A percentile compares a stretch with the other conserved stretches of the same genome.
These are phyloP conservation scores for Abscondita cerata DNA, from an alignment of 2,888 invertebrate species.

Conservation along the genomic window DNA sequence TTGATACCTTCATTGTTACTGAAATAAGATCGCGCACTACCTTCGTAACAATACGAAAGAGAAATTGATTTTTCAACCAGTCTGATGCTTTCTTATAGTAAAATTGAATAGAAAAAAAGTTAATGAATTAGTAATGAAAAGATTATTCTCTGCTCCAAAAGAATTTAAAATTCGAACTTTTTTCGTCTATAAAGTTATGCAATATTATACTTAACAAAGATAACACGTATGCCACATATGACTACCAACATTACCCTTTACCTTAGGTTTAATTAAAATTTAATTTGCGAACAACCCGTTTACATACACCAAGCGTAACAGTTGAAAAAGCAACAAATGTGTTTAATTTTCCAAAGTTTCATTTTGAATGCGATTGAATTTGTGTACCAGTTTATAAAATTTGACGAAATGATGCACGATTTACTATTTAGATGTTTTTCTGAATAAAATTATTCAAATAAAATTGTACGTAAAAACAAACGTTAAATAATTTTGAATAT, in stretches of 20 bases:
- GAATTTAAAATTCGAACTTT: too few relatives aligned
- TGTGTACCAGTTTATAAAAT: too few relatives aligned
- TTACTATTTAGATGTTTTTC: too few relatives aligned
- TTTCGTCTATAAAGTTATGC: too few relatives aligned
- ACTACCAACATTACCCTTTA: not conserved
- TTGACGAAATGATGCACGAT: too few relatives aligned
- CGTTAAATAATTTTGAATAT: too few relatives aligned
- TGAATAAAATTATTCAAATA: too few relatives aligned
- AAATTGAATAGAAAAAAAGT: slow-evolving; percentile 25
- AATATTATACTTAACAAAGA: not conserved
- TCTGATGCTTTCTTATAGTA: slow-evolving; percentile 11
- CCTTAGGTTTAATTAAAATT: slow-evolving; percentile 4
- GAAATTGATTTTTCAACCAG: slow-evolving; percentile 36
- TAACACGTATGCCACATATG: not conserved
- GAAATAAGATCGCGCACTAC: slow-evolving; percentile 47
- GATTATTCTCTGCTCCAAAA: not conserved
- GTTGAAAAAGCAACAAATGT: too few relatives aligned
- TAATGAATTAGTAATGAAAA: slow-evolving; percentile 30
- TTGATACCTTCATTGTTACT: slow-evolving; percentile 52
- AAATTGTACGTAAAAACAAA: too few relatives aligned
- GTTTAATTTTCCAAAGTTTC: too few relatives aligned
- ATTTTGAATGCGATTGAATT: too few relatives aligned
- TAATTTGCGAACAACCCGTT: not conserved
- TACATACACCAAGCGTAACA: not conserved
- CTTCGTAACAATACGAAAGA: slow-evolving; percentile 29